Evolutionary conservation across 2,797 vertebrate genomes (phyloP).

Genomic region (Dicrostonyx torquatus): DNA sequence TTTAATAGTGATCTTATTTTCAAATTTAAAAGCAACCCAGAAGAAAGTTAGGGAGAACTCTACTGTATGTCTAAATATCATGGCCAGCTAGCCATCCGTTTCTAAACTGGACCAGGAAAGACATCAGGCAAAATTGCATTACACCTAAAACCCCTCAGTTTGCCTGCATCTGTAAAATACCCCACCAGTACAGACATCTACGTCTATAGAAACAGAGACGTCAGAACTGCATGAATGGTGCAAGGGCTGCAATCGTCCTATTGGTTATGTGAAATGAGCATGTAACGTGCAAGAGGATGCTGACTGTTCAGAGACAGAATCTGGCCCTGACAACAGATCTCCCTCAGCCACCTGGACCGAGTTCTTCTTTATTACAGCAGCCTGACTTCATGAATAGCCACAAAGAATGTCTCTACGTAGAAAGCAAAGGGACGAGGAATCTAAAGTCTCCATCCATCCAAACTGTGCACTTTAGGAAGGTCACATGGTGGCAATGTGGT

Average conservation of each 20-base stretch:
- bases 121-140: background rate
- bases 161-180: background rate
- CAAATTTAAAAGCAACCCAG: slow-evolving; percentile 17
- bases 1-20: slow-evolving; percentile 17
- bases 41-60: background rate
- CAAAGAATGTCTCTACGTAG: background rate
- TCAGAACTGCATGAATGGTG: background rate
- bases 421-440: background rate
- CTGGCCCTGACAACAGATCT: background rate
- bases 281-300: background rate
- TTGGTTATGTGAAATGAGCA: background rate
- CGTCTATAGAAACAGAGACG: background rate
- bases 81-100: background rate
- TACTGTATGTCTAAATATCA: background rate
- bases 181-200: background rate
- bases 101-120: background rate
- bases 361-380: background rate
- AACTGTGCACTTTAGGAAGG: background rate
- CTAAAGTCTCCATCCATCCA: background rate
- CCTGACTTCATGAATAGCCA: background rate
- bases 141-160: background rate
- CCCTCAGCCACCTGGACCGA: background rate
- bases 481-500: background rate
- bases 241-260: background rate
- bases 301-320: background rate